Evolutionary conservation across 92 coral and sea anemone species (phyloP).

Genomic region (Paragorgia papillata): DNA sequence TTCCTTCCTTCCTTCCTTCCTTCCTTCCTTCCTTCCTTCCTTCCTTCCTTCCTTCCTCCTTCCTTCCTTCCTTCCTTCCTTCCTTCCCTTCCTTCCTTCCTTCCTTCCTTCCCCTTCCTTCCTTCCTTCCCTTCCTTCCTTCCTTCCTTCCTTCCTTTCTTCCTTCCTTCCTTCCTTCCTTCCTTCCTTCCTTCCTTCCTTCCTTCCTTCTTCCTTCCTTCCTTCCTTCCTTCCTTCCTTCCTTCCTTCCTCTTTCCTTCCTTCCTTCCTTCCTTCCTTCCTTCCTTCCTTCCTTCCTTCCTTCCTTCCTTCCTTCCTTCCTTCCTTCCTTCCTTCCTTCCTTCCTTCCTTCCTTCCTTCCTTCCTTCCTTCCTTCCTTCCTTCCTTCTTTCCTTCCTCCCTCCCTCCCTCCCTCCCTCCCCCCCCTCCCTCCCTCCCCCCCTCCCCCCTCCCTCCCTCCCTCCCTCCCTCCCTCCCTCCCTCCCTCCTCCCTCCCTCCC

Average conservation of each 20-base stretch:
- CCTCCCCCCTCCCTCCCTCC: neutral
- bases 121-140: slow-evolving; percentile 34
- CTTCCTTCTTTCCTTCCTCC: neutral
- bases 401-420: neutral
- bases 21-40: neutral
- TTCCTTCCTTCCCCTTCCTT: slow-evolving; percentile 13
- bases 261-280: neutral
- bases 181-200: slow-evolving; percentile 1
- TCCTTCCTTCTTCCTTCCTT: neutral
- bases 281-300: neutral
- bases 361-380: neutral
- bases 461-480: neutral
- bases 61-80: neutral
- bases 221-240: neutral
- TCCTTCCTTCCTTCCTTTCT: neutral
- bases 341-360: neutral
- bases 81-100: neutral
- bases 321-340: neutral
- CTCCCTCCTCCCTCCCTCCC: neutral
- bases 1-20: neutral
- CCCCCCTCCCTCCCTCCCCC: too few relatives aligned
- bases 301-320: slow-evolving; percentile 6
- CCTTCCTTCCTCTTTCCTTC: neutral
- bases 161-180: neutral
- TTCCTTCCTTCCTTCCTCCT: slow-evolving; percentile 8